Evolutionary conservation across 2,113 vertebrate species (phyloP), one percentile per base, ranked within the genome.

Genomic region (Ictidomys tridecemlineatus): DNA sequence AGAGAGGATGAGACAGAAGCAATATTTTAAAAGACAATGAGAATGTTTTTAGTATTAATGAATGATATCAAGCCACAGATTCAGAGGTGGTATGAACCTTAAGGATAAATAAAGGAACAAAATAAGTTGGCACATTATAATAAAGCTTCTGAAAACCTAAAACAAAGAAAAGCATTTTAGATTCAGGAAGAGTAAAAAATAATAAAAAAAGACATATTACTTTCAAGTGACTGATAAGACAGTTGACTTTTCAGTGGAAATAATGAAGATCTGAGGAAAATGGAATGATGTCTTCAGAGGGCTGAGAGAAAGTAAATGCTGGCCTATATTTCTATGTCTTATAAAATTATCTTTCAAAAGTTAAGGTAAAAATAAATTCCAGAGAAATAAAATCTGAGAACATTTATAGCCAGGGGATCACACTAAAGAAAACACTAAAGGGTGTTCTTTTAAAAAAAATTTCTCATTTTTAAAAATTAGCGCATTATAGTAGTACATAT

Each of bases 201-300:
- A 45, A 45, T 8, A 9, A 45, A 45, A 45, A 45, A 45, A 91
- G 26, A 82, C 9, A 61, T n/a, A 72, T 72, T 84, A 85, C 18
- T 48, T 85, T 82, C 45, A 67, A 67, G 32, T 80, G 45, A 91
- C 30, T n/a, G 58, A 85, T 45, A 80, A 74, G 5, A 85, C 17
- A 79, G 87, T 37, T 83, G 70, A 96, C 42, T 45, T 70, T 79
- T 51, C 45, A 88, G 63, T 53, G n/a, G 89, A 92, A 92, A 84
- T 51, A 92, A 88, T 56, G 63, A 94, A 92, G 63, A 51, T 22
- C 70, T 77, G 61, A 51, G 83, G 85, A 92, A 94, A 78, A 79
- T 67, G 65, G 37, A 85, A 79, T 63, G 65, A 56, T 34, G 32
- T 89, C 73, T 72, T 95, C 85, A 93, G 42, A 73, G 24, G 9